Evolutionary conservation across 2,888 invertebrate species (phyloP), one percentile per base, ranked within the genome.

Genomic region (Sinotaia quadrata): DNA sequence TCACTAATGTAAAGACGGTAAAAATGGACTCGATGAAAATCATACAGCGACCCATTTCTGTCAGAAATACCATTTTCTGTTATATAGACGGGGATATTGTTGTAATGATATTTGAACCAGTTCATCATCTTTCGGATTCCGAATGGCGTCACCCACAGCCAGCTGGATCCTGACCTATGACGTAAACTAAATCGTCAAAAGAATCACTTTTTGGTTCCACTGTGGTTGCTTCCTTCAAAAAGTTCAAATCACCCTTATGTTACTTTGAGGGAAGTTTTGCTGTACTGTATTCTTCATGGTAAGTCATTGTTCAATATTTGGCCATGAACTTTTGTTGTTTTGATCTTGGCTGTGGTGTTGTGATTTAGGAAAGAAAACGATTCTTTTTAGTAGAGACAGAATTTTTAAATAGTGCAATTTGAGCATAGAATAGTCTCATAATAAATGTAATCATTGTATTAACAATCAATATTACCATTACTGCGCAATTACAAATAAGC

Each of bases 61-160:
- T 85, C 85, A 4, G 81, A 80, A 0, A 83, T 74, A 0, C 86
- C 85, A 63, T 85, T 86, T 68, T 87, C 87, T n/a, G 86, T 86
- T 18, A 86, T 71, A 65, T 78, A 80, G 2, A 86, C 76, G 1
- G 75, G 75, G 7, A 79, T 71, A 67, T 84, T 81, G 71, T 77
- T 76, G 71, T 84, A 85, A 51, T 76, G 61, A 47, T 74, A 68
- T 36, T 81, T 81, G 18, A 84, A 71, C 82, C 83, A 84, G 69
- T 82, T 82, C 34, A 86, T 59, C 15, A 84, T 75, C 56, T 79
- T 80, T 7, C 85, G 70, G 24, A 85, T 61, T n/a, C 82, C 83
- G 67, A 77, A 81, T 3, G 84, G 86, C 1, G 78, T 79, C 7
- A 83, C 82, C 27, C 73, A 75, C 37, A 85, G 62, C 83, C 84